Conservation (phyloP, 1,140 invertebrate species). For the Anastatus disparis region DNA sequence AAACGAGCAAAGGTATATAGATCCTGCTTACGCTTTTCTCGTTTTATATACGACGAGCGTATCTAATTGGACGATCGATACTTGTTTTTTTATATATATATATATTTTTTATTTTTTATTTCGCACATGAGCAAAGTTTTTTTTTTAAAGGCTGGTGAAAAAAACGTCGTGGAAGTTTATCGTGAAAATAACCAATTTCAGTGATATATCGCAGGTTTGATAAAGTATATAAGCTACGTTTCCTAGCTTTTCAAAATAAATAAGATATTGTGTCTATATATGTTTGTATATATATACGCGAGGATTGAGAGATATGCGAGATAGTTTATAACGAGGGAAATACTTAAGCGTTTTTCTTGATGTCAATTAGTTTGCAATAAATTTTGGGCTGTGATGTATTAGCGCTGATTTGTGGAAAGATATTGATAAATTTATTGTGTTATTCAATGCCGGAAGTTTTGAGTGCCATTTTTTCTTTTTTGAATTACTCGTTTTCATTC, state of each 20-base stretch:
- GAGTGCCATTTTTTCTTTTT: too few relatives aligned
- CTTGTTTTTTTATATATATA: slow-evolving; percentile 25
- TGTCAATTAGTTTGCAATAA: slow-evolving; percentile 24
- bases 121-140: too few relatives aligned
- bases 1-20: slow-evolving; percentile 5
- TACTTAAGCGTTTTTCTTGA: not conserved
- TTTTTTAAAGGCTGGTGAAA: slow-evolving; percentile 9
- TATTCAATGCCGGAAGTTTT: too few relatives aligned
- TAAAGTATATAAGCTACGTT: slow-evolving; percentile 19
- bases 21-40: slow-evolving; percentile 1
- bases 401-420: not conserved
- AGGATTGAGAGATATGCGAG: not conserved
- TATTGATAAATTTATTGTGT: too few relatives aligned
- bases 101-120: slow-evolving; percentile 32
- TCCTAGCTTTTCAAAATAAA: slow-evolving; percentile 3
- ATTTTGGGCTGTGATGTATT: slow-evolving; percentile 20
- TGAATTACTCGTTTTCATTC: too few relatives aligned
- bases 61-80: slow-evolving; percentile 43
- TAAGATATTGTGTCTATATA: slow-evolving; percentile 24
- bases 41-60: slow-evolving; percentile 11
- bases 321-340: slow-evolving; percentile 10
- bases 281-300: too few relatives aligned
- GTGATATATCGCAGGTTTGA: slow-evolving; percentile 27
- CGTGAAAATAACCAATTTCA: slow-evolving; percentile 46
- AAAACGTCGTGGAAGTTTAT: slow-evolving; percentile 21